Percentiles rank a stretch among this genome's conserved stretches.
These are phyloP conservation scores for Lathamus discolor DNA, from an alignment of 2,113 vertebrate species.

Conservation along the genomic window DNA sequence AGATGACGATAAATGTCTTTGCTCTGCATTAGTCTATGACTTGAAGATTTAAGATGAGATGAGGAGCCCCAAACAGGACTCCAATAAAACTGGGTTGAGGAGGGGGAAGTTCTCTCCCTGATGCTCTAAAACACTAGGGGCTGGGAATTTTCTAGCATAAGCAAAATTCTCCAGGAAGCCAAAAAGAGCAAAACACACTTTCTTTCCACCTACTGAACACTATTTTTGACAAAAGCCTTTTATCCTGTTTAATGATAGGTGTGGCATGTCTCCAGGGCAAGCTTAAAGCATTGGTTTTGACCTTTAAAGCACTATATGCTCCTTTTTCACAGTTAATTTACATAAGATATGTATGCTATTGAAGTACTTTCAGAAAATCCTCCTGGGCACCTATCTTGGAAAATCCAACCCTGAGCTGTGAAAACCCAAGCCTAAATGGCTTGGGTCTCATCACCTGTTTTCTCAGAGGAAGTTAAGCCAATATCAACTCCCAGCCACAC, in stretches of 20 bases:
- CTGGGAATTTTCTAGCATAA: not conserved
- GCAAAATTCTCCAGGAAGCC: not conserved
- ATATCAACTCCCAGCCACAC: not conserved
- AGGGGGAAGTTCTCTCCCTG: not conserved
- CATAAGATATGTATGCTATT: not conserved
- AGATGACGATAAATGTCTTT: not conserved
- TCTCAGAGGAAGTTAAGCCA: not conserved
- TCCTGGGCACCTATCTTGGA: not conserved
- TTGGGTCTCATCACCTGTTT: not conserved
- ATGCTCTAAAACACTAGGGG: not conserved
- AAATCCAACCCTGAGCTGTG: not conserved
- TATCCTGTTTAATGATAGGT: not conserved
- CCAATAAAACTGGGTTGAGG: not conserved
- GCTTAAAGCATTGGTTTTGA: conserved; percentile 9
- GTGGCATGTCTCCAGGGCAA: not conserved
- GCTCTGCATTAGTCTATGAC: not conserved
- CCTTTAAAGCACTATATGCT: not conserved
- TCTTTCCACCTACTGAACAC: not conserved
- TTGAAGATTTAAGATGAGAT: not conserved
- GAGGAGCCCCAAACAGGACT: not conserved
- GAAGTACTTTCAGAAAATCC: not conserved
- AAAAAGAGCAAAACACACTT: not conserved
- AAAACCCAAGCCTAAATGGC: not conserved
- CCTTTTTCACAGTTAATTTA: not conserved
- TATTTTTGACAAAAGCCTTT: not conserved